Conservation (phyloP, 2,888 invertebrate genomes). For the Cistogaster globosa region DNA sequence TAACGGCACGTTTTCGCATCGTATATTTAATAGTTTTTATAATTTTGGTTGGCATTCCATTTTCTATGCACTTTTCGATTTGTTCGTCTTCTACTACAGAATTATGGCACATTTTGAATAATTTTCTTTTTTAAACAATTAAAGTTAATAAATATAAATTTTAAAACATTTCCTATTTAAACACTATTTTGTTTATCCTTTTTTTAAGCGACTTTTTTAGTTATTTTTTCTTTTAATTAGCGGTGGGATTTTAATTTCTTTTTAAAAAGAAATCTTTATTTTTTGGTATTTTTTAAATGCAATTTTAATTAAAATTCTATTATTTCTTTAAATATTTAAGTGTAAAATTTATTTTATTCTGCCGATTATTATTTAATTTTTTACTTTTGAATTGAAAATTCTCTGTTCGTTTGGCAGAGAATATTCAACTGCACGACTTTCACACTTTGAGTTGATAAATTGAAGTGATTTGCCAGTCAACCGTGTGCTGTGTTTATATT, state of each 20-base stretch:
- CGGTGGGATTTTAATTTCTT: conserved; percentile 27
- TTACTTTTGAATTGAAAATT: conserved; percentile 39
- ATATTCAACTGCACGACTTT: conserved; percentile 59
- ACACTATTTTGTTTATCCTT: conserved; percentile 4
- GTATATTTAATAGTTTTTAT: conserved; percentile 79
- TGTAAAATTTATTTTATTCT: neutral
- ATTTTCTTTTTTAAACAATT: too few relatives aligned
- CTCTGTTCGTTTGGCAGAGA: conserved; percentile 50
- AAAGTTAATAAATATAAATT: neutral
- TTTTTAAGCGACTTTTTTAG: conserved; percentile 7
- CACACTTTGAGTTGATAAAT: conserved; percentile 62
- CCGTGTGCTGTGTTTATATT: conserved; percentile 60
- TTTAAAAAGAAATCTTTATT: neutral
- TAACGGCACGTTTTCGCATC: conserved; percentile 77
- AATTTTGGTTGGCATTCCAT: conserved; percentile 82
- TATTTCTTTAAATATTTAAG: conserved; percentile 25
- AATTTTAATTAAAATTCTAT: conserved; percentile 15
- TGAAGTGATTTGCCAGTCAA: conserved; percentile 61
- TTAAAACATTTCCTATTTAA: neutral
- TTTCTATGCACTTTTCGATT: conserved; percentile 80
- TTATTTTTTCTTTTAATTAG: conserved; percentile 28
- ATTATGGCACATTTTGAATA: conserved; percentile 80
- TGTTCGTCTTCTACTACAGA: conserved; percentile 80
- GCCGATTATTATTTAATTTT: conserved; percentile 1
- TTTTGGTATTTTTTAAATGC: conserved; percentile 49